Percentiles rank a stretch among this genome's conserved stretches.
These are phyloP conservation scores for Mythimna loreyi DNA, from an alignment of 2,888 invertebrate genomes.

Conservation along the genomic window DNA sequence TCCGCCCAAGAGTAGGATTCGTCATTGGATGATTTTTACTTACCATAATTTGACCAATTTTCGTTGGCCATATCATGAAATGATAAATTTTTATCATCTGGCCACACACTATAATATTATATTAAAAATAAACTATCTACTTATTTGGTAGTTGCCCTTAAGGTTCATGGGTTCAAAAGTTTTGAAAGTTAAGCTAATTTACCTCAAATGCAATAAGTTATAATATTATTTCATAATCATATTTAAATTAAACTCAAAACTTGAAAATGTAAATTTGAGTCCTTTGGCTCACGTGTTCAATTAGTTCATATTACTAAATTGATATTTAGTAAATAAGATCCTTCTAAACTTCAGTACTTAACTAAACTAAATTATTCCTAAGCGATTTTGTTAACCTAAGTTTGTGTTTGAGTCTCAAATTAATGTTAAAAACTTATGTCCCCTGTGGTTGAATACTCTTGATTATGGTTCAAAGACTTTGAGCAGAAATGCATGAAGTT, in stretches of 20 bases:
- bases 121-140: neutral
- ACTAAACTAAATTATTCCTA: slow-evolving; percentile 56
- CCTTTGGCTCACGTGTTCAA: slow-evolving; percentile 22
- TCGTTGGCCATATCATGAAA: no score
- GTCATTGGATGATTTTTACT: no score
- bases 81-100: no score
- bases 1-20: no score
- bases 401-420: slow-evolving; percentile 48
- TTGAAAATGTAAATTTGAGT: slow-evolving; percentile 16
- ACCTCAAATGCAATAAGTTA: neutral
- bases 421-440: slow-evolving; percentile 59
- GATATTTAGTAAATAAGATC: slow-evolving; percentile 55
- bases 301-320: slow-evolving; percentile 46
- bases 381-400: slow-evolving; percentile 56
- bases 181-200: neutral
- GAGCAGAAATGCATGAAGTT: slow-evolving; percentile 28
- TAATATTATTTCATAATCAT: neutral
- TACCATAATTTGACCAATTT: no score
- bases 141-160: neutral
- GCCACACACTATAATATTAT: no score
- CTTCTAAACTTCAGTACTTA: slow-evolving; percentile 53
- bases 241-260: slow-evolving; percentile 7
- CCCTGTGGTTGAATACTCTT: slow-evolving; percentile 36
- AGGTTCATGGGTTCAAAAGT: neutral
- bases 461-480: slow-evolving; percentile 47